Conservation (phyloP, 1,140 invertebrate species). For the Drosophila bifasciata region DNA sequence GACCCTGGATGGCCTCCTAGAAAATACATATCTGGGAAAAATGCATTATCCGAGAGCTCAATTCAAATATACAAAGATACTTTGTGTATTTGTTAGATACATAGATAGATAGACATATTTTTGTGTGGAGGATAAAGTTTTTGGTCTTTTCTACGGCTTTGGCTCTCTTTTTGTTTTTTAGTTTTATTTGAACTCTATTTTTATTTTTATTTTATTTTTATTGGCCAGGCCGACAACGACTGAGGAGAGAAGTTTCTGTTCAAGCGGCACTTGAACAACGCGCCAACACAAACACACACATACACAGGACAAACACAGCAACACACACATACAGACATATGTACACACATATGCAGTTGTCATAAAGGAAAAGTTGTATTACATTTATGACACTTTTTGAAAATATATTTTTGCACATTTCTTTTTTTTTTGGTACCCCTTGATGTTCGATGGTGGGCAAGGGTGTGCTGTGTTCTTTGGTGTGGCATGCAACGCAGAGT, state of each 20-base stretch:
- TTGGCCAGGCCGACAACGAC: slow-evolving; percentile 46
- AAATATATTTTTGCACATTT: slow-evolving; percentile 66
- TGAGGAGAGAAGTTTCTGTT: slow-evolving; percentile 32
- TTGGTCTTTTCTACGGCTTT: slow-evolving; percentile 29
- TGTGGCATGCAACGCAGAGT: too few species aligned
- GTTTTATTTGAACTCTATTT: slow-evolving; percentile 61
- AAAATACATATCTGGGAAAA: too few species aligned
- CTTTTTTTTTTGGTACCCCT: background rate
- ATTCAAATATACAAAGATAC: too few species aligned
- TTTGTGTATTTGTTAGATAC: too few species aligned
- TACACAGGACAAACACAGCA: slow-evolving; percentile 8
- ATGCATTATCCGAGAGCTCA: too few species aligned
- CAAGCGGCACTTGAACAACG: slow-evolving; percentile 65
- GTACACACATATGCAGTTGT: slow-evolving; percentile 41
- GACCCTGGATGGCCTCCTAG: too few species aligned
- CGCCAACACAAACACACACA: slow-evolving; percentile 52
- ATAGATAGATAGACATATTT: too few species aligned
- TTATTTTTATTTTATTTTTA: slow-evolving; percentile 65
- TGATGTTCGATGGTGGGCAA: too few species aligned
- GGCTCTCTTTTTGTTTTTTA: slow-evolving; percentile 40
- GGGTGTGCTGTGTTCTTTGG: too few species aligned
- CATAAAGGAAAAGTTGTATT: slow-evolving; percentile 78
- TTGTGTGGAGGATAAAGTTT: slow-evolving; percentile 45
- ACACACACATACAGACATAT: slow-evolving; percentile 15
- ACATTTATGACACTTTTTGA: slow-evolving; percentile 79